phyloP scores from a whole-genome alignment of 2,797 vertebrate species.

The Meriones psammophilus region DNA sequence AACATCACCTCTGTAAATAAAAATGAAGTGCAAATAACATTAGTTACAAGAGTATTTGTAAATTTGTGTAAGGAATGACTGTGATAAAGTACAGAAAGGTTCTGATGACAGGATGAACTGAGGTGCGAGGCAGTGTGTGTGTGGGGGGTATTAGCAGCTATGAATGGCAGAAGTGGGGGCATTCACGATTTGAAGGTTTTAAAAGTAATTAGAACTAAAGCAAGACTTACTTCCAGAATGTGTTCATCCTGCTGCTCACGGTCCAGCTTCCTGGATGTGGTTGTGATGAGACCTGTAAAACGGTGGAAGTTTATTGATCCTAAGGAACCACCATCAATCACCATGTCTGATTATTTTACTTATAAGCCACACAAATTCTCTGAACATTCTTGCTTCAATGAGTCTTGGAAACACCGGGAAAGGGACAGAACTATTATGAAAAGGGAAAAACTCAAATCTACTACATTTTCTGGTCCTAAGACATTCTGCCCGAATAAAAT shows the following conservation, averaged over 20 bases:
- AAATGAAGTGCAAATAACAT: not conserved
- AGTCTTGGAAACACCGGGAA: not conserved
- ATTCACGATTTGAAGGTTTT: not conserved
- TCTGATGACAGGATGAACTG: not conserved
- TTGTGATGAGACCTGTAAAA: constrained; percentile 95
- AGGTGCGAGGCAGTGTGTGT: accelerated
- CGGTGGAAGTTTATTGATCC: constrained; percentile 73
- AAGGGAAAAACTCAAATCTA: not conserved
- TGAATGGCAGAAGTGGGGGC: not conserved
- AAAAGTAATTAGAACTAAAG: constrained; percentile 12
- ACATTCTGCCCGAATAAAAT: not conserved
- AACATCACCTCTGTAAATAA: not conserved
- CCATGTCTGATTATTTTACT: not conserved
- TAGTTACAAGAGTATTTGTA: not conserved
- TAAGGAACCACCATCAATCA: constrained; percentile 48
- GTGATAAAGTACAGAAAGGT: not conserved
- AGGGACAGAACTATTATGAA: not conserved
- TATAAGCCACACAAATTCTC: not conserved
- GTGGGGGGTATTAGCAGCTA: not conserved
- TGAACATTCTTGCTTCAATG: not conserved
- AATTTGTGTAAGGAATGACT: no score
- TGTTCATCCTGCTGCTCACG: constrained; percentile 97
- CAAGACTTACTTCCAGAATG: constrained; percentile 95
- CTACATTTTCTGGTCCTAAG: not conserved
- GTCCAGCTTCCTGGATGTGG: constrained; percentile 97